A percentile compares a stretch with the other conserved stretches of the same genome.
Conservation (phyloP, 2,888 invertebrate species). For the Amorpha juglandis region DNA sequence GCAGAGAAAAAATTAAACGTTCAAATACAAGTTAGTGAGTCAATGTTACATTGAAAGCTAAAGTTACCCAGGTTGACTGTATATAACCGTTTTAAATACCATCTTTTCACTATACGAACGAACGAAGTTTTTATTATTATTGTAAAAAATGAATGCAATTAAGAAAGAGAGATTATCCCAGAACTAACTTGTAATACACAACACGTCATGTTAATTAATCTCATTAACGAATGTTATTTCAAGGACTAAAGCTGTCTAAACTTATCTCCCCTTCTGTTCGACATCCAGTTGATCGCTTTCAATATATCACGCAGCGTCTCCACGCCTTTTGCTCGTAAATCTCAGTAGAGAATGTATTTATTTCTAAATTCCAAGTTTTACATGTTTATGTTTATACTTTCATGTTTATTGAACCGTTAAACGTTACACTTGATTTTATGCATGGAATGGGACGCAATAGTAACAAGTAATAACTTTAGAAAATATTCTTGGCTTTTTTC, state of each 20-base stretch:
- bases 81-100: too few relatives aligned
- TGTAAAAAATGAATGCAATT: too few relatives aligned
- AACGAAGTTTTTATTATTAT: too few relatives aligned
- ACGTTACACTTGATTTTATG: conserved; percentile 4
- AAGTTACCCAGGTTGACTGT: too few relatives aligned
- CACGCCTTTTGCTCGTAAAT: conserved; percentile 40
- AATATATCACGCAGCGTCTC: conserved; percentile 36
- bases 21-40: too few relatives aligned
- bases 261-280: conserved; percentile 24
- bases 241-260: not conserved
- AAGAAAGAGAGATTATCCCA: too few relatives aligned
- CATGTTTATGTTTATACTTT: not conserved
- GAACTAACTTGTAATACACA: too few relatives aligned
- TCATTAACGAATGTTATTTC: too few relatives aligned
- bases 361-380: conserved; percentile 6
- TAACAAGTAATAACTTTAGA: not conserved
- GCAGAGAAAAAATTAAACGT: too few relatives aligned
- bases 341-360: conserved; percentile 18
- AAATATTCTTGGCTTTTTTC: not conserved
- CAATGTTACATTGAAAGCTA: too few relatives aligned
- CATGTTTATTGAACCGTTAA: conserved; percentile 1
- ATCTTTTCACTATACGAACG: too few relatives aligned
- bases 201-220: too few relatives aligned
- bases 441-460: not conserved
- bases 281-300: conserved; percentile 34